Conservation (phyloP, 1,140 invertebrate genomes). For the Drosophila saltans region DNA sequence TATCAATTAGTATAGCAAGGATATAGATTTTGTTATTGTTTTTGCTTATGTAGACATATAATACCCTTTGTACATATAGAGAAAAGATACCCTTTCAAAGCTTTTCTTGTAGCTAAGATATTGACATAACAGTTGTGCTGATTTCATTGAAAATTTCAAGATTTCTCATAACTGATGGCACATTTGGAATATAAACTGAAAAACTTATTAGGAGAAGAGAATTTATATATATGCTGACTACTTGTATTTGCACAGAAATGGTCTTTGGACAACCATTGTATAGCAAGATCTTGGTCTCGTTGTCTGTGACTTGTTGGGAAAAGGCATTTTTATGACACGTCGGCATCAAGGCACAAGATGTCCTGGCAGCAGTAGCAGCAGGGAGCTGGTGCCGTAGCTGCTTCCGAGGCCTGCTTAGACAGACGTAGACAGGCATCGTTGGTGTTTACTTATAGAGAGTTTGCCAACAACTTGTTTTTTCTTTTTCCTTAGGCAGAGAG, state of each 20-base stretch:
- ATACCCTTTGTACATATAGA: too few relatives aligned
- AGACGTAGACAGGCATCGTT: slow-evolving; percentile 23
- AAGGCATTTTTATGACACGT: slow-evolving; percentile 69
- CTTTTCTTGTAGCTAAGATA: too few relatives aligned
- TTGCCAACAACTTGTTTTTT: neutral
- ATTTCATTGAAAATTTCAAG: too few relatives aligned
- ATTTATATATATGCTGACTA: too few relatives aligned
- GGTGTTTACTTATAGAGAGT: slow-evolving; percentile 9
- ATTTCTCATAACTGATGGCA: too few relatives aligned
- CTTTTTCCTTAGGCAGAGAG: neutral
- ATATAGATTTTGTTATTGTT: too few relatives aligned
- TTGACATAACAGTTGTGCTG: too few relatives aligned
- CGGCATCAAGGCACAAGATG: slow-evolving; percentile 69
- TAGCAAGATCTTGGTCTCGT: slow-evolving; percentile 31
- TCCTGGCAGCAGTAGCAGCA: slow-evolving; percentile 1
- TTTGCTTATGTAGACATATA: too few relatives aligned
- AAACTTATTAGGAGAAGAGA: too few relatives aligned
- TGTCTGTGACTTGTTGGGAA: slow-evolving; percentile 57
- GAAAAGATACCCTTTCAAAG: too few relatives aligned
- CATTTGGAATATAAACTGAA: too few relatives aligned
- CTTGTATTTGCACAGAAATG: neutral
- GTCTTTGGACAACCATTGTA: slow-evolving; percentile 36
- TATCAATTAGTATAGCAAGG: too few relatives aligned
- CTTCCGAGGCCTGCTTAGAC: slow-evolving; percentile 10
- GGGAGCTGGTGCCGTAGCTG: neutral